Conservation (phyloP, 2,888 invertebrate genomes). For the Andrena haemorrhoa region DNA sequence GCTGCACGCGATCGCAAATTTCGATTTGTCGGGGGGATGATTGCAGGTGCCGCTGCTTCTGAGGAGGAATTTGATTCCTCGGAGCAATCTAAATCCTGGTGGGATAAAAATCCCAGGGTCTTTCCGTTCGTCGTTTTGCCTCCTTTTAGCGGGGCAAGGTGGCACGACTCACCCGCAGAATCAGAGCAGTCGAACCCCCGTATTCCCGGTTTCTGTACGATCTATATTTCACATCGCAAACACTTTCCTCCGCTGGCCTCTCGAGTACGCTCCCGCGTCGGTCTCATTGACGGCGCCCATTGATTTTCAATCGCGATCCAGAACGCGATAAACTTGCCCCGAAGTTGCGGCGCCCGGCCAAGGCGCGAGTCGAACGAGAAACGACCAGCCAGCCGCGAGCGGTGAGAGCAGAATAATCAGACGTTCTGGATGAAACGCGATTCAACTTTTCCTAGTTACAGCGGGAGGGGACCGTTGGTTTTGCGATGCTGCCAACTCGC, state of each 20-base stretch:
- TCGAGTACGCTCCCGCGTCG: neutral
- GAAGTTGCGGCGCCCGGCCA: slow-evolving; percentile 16
- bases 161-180: neutral
- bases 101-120: neutral
- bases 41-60: neutral
- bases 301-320: slow-evolving; percentile 42
- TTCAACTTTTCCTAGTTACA: neutral
- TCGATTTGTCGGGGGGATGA: neutral
- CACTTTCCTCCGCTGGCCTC: neutral
- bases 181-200: slow-evolving; percentile 9
- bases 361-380: slow-evolving; percentile 28
- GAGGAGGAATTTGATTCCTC: neutral
- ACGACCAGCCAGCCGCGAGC: slow-evolving; percentile 26
- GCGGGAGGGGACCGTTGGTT: neutral
- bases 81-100: neutral
- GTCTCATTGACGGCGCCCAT: slow-evolving; percentile 36
- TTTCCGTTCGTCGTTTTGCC: neutral
- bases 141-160: neutral
- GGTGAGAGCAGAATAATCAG: slow-evolving; percentile 27
- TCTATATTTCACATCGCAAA: slow-evolving; percentile 13
- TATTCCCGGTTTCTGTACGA: neutral
- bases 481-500: neutral
- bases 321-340: slow-evolving; percentile 24
- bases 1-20: neutral
- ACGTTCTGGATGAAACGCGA: slow-evolving; percentile 10